Base-by-base conservation (phyloP, 2,888 invertebrate species). In the Pelosia muscerda region DNA sequence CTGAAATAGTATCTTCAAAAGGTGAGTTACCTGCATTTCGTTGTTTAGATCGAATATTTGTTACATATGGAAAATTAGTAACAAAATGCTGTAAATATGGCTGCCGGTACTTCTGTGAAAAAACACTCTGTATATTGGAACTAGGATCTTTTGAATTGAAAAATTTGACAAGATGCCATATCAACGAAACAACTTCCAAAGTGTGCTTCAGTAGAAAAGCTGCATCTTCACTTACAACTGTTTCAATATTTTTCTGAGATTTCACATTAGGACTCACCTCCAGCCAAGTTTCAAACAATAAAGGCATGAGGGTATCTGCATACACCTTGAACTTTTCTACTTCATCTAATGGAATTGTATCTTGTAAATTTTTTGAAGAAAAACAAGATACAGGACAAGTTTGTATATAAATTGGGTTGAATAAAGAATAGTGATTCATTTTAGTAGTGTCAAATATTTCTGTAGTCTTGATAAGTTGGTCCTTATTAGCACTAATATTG, bases 211-310 rank as follows among this genome's bases (percentile, higher is more conserved):
- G 88, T 42, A 97, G 93, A 49, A 93, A 87, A 2, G 96, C 95
- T 25, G 96, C 96, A 89, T 97, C 97, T 73, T 95, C 94, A 73
- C 90, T 95, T 23, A 97, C 90, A 49, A 95, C 87, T 72, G 92
- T 92, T 82, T 95, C 95, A 66, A 92, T 89, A 73, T 90, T 90
- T 73, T 88, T 87, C n/a, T 87, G 86, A 15, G 86, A 79, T 34
- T 88, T 90, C 34, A 85, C 87, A 72, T 85, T 92, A 8, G 97
- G 96, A 61, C 96, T 95, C 19, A 97, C 97, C 94, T 98, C 98
- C 28, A 97, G 88, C 98, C 98, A 98, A 63, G 97, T 97, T 87
- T 98, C 98, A 86, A 97, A 95, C 66, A 98, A 93, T 28, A 98
- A 91, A 0, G 98, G 97, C 90, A 98, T 95, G 59, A 98, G 91